These are phyloP conservation scores for Montipora capitata DNA, from an alignment of 92 coral and sea anemone genomes.

Conservation along the genomic window DNA sequence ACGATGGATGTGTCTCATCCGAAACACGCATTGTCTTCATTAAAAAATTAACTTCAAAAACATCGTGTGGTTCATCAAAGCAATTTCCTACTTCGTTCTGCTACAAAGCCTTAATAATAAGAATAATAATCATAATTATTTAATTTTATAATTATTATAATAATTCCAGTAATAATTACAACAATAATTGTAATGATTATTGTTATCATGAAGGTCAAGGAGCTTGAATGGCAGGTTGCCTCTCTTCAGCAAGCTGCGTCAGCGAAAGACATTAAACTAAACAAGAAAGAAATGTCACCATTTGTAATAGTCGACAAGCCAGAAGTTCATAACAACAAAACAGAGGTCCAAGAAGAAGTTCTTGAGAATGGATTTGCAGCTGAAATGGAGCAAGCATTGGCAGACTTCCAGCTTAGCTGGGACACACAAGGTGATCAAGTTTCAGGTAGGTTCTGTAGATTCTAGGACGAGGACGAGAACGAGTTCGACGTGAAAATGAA, in stretches of 20 bases:
- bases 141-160: no score
- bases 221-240: conserved; percentile 36
- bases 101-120: no score
- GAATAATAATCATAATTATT: no score
- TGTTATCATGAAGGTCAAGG: conserved; percentile 11
- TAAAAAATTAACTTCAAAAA: no score
- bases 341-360: conserved; percentile 17
- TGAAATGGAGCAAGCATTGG: conserved; percentile 25
- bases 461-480: no score
- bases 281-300: not conserved
- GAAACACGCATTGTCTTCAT: no score
- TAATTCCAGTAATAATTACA: no score
- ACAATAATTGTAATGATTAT: not conserved
- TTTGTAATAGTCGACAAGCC: not conserved
- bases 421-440: conserved; percentile 14
- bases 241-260: not conserved
- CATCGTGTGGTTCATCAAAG: no score
- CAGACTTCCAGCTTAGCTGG: conserved; percentile 24
- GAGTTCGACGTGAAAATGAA: no score
- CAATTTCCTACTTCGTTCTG: no score
- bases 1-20: no score
- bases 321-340: not conserved
- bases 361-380: conserved; percentile 28
- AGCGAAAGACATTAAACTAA: not conserved
- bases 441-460: not conserved